Base-by-base conservation (phyloP, 2,797 vertebrate genomes). In the Chelmon rostratus region DNA sequence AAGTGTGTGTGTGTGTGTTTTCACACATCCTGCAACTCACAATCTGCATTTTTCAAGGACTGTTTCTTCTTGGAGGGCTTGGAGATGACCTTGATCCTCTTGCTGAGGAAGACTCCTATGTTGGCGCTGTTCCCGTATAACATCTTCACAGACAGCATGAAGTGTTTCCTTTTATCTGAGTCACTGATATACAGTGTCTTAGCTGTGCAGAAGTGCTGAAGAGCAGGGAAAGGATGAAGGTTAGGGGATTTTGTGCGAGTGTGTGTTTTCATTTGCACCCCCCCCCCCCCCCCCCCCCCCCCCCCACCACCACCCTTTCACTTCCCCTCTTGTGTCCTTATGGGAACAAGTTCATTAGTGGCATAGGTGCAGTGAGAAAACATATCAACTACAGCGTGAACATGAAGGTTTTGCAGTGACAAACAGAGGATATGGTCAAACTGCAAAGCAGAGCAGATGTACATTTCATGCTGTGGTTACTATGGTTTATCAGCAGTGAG, bases 1-100 rank as follows among this genome's bases (percentile, higher is more conserved):
- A 0, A 28, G 25, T 35, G 42, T 54, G 8, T 53, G 5, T 40
- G 11, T 19, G 56, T 13, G 49, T 72, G 21, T 65, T 21, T 4
- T 9, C 56, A 88, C 86, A 94, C 21, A 28, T 70, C 15, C 40
- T 37, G 21, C 9, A 44, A 93, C 98, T 96, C 92, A 99, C 98
- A 91, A 91, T 99, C 98, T 65, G 98, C 98, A 75, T 99, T 99
- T 96, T 99, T 99, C 91, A 99, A 90, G 11, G 98, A 99, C 93
- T 99, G 98, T 73, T 99, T 99, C 96, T 99, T 99, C 94, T 99
- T 99, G 89, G 98, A 99, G 81, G 98, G 98, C 88, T 99, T 99
- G 86, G 98, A 99, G 92, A 99, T 99, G 88, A 99, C 98, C 95
- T 99, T 99, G 93, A 99, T 99, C 90, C 98, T 94, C 91, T 99